phyloP scores from a whole-genome alignment of 2,113 vertebrate species.

The Microtus richardsoni region DNA sequence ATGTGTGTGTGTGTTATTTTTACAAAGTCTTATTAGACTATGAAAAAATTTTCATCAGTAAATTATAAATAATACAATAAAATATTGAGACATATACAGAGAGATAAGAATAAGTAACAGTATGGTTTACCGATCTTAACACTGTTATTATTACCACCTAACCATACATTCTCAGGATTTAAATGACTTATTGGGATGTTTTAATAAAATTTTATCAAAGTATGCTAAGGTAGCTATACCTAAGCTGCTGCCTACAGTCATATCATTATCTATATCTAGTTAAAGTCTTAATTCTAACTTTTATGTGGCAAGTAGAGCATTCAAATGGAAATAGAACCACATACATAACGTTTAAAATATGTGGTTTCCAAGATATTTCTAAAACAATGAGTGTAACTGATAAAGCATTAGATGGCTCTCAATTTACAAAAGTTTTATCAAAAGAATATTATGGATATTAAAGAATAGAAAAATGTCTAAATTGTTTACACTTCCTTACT shows the following conservation, averaged over 20 bases:
- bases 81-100: neutral
- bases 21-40: slow-evolving; percentile 10
- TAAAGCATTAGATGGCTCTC: slow-evolving; percentile 12
- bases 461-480: neutral
- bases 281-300: neutral
- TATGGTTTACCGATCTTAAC: neutral
- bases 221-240: neutral
- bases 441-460: neutral
- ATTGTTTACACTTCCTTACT: neutral
- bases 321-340: slow-evolving; percentile 17
- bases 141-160: neutral
- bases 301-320: neutral
- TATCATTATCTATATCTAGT: neutral
- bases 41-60: neutral
- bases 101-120: slow-evolving; percentile 3
- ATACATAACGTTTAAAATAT: slow-evolving; percentile 1
- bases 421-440: slow-evolving; percentile 31
- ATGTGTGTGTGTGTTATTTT: neutral
- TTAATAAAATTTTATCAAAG: slow-evolving; percentile 16
- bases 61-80: slow-evolving; percentile 42
- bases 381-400: neutral
- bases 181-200: neutral
- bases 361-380: slow-evolving; percentile 18
- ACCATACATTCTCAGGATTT: slow-evolving; percentile 4
- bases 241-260: neutral